Conservation (phyloP, 2,888 invertebrate genomes). For the Anorthoa munda region DNA sequence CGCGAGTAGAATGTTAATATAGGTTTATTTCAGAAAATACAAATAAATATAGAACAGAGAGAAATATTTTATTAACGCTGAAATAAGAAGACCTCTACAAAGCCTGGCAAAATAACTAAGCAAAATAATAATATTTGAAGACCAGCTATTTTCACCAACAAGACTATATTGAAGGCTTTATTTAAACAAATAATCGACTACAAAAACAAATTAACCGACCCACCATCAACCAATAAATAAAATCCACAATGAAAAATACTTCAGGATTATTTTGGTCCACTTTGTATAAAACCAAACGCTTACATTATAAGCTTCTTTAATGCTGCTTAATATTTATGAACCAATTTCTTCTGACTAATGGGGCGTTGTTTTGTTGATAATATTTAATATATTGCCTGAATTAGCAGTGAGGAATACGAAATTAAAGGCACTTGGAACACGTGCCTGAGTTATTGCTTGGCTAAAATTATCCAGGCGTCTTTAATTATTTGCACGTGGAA, state of each 20-base stretch:
- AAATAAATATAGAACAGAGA: slow-evolving; percentile 17
- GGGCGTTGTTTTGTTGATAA: slow-evolving; percentile 74
- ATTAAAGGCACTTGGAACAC: slow-evolving; percentile 63
- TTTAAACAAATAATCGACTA: slow-evolving; percentile 45
- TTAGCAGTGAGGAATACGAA: slow-evolving; percentile 65
- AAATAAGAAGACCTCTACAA: slow-evolving; percentile 7
- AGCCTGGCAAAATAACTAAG: slow-evolving; percentile 1
- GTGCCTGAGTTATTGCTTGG: slow-evolving; percentile 50
- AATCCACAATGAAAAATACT: slow-evolving; percentile 64
- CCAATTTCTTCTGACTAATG: slow-evolving; percentile 77
- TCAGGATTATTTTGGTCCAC: slow-evolving; percentile 69
- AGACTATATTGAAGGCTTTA: slow-evolving; percentile 17
- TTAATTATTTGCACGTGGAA: slow-evolving; percentile 23
- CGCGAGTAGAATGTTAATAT: slow-evolving; percentile 12
- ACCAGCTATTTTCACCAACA: slow-evolving; percentile 27
- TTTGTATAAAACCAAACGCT: slow-evolving; percentile 75
- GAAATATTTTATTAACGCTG: neutral
- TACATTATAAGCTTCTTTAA: slow-evolving; percentile 75
- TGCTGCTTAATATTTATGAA: slow-evolving; percentile 80
- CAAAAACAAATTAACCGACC: slow-evolving; percentile 47
- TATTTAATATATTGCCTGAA: slow-evolving; percentile 75
- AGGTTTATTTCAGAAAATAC: slow-evolving; percentile 3
- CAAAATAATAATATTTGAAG: slow-evolving; percentile 28
- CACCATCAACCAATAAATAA: slow-evolving; percentile 43
- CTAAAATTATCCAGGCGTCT: slow-evolving; percentile 33